These are phyloP conservation scores for Syngnathoides biaculeatus DNA, from an alignment of 2,113 vertebrate genomes.

Conservation along the genomic window DNA sequence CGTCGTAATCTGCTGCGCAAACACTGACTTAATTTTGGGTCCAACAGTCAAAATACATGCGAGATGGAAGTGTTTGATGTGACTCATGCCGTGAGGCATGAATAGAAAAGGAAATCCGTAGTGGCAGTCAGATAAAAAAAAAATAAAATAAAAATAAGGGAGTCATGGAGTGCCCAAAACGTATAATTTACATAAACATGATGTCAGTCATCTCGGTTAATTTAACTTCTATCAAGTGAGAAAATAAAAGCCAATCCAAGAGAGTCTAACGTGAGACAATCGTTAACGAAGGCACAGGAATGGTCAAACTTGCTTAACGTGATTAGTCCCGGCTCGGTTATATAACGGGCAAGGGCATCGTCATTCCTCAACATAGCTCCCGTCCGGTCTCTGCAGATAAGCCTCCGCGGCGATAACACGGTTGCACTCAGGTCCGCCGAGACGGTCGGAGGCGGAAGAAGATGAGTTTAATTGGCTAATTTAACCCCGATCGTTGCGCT, in stretches of 20 bases:
- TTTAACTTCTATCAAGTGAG: neutral
- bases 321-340: constrained; percentile 49
- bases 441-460: constrained; percentile 17
- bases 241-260: constrained; percentile 3
- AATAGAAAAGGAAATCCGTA: constrained; percentile 8
- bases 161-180: neutral
- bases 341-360: constrained; percentile 35
- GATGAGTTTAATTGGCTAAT: constrained; percentile 37
- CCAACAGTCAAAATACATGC: constrained; percentile 3
- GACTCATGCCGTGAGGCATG: constrained; percentile 13
- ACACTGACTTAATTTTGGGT: constrained; percentile 1
- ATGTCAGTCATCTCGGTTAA: neutral
- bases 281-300: constrained; percentile 32
- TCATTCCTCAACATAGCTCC: constrained; percentile 35
- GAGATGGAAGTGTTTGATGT: neutral
- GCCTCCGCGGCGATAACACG: constrained; percentile 29
- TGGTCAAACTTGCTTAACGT: constrained; percentile 32
- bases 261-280: constrained; percentile 16
- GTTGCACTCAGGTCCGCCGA: constrained; percentile 13
- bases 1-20: constrained; percentile 19
- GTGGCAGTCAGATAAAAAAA: too few species aligned
- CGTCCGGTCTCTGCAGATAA: constrained; percentile 41
- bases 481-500: constrained; percentile 5
- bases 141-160: too few species aligned
- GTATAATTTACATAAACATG: neutral